A percentile compares a stretch with the other conserved stretches of the same genome.
Conservation (phyloP, 2,797 vertebrate genomes). For the Sebastolobus altivelis region DNA sequence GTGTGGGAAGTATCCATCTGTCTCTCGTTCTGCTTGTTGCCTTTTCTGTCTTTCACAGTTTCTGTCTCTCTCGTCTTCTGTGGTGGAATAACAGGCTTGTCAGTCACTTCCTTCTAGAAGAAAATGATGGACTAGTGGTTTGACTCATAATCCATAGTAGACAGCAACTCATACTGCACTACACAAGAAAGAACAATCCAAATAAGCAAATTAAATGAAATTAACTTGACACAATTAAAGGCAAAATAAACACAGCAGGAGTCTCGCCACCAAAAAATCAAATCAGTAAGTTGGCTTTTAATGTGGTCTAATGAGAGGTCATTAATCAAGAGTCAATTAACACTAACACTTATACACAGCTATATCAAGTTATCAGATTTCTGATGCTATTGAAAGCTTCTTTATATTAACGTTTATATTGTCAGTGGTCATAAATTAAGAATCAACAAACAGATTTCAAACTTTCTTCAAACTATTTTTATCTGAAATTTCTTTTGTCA, state of each 20-base stretch:
- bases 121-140: constrained; percentile 12
- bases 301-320: neutral
- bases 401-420: neutral
- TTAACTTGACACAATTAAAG: constrained; percentile 19
- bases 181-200: constrained; percentile 29
- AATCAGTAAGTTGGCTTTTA: neutral
- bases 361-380: neutral
- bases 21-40: constrained; percentile 15
- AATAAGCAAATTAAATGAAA: constrained; percentile 17
- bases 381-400: neutral
- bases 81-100: constrained; percentile 37
- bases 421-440: neutral
- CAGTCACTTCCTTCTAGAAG: constrained; percentile 32
- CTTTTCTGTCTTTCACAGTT: constrained; percentile 17
- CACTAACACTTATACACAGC: neutral
- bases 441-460: neutral
- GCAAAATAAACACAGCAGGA: constrained; percentile 13
- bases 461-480: neutral
- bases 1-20: constrained; percentile 57
- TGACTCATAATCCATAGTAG: constrained; percentile 35
- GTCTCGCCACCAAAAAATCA: neutral
- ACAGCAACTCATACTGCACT: constrained; percentile 10
- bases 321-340: neutral
- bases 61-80: constrained; percentile 23
- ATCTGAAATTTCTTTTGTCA: neutral